Percentiles rank a stretch among this genome's conserved stretches.
These are phyloP conservation scores for Thermophis baileyi DNA, from an alignment of 2,113 vertebrate genomes.

Conservation along the genomic window DNA sequence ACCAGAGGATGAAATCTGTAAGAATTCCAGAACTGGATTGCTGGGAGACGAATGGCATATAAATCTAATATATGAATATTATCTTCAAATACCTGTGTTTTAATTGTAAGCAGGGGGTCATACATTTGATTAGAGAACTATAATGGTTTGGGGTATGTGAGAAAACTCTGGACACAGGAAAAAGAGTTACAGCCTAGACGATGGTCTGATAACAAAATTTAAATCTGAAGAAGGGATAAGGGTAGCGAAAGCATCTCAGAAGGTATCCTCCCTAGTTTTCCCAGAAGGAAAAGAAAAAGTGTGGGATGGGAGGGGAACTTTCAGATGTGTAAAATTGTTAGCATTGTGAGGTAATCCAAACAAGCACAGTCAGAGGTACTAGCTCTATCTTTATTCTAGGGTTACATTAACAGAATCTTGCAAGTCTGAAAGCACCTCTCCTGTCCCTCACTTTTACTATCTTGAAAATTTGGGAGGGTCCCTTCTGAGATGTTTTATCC, in stretches of 20 bases:
- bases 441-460: background rate
- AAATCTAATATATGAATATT: background rate
- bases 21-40: background rate
- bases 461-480: background rate
- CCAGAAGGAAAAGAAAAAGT: background rate
- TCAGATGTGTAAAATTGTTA: background rate
- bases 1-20: background rate
- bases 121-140: background rate
- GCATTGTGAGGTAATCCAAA: background rate
- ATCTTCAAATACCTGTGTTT: background rate
- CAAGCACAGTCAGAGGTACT: background rate
- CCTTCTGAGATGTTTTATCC: background rate
- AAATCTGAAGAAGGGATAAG: background rate
- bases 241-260: background rate
- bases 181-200: background rate
- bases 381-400: background rate
- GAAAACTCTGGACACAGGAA: background rate
- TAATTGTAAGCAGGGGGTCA: background rate
- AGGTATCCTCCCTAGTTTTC: background rate
- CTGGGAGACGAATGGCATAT: background rate
- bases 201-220: background rate
- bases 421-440: background rate
- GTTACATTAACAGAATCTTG: background rate
- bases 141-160: background rate
- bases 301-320: background rate